Evolutionary conservation across 2,797 vertebrate species (phyloP).

Genomic region (Betta splendens): DNA sequence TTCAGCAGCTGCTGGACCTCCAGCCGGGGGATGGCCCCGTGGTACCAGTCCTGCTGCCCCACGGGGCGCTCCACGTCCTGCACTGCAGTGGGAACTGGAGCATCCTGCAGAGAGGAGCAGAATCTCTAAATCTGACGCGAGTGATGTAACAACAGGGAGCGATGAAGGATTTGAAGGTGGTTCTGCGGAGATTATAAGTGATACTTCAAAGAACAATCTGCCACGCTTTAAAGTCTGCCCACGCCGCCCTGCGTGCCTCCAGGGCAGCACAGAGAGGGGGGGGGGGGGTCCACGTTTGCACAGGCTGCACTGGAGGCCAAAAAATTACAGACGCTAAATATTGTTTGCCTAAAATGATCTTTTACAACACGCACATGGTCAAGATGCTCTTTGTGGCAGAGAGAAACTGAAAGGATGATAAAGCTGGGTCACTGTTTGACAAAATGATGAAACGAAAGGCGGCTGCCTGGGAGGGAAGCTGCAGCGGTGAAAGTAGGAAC

Average conservation of each 20-base stretch:
- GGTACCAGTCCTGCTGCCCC: conserved; percentile 93
- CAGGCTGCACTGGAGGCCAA: conserved; percentile 20
- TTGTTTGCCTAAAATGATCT: conserved; percentile 15
- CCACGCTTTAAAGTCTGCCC: conserved; percentile 40
- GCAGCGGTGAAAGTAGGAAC: conserved; percentile 27
- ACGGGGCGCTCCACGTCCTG: conserved; percentile 89
- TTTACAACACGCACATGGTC: conserved; percentile 1
- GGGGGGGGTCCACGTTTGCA: conserved; percentile 28
- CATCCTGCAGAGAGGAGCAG: conserved; percentile 76
- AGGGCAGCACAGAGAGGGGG: conserved; percentile 31
- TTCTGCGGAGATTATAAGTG: conserved; percentile 37
- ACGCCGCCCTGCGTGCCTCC: conserved; percentile 17
- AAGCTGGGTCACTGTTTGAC: conserved; percentile 19
- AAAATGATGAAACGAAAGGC: conserved; percentile 36
- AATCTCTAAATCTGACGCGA: conserved; percentile 17
- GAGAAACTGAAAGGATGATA: conserved; percentile 4
- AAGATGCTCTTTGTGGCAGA: conserved; percentile 7
- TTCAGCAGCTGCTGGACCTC: conserved; percentile 90
- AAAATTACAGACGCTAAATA: neutral
- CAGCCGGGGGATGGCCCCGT: conserved; percentile 88
- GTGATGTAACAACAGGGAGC: conserved; percentile 32
- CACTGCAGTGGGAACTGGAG: conserved; percentile 70
- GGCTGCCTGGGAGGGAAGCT: conserved; percentile 19
- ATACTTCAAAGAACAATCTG: conserved; percentile 49
- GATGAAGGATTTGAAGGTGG: conserved; percentile 16